Evolutionary conservation across 2,113 vertebrate genomes (phyloP).

Genomic region (Ranitomeya imitator): DNA sequence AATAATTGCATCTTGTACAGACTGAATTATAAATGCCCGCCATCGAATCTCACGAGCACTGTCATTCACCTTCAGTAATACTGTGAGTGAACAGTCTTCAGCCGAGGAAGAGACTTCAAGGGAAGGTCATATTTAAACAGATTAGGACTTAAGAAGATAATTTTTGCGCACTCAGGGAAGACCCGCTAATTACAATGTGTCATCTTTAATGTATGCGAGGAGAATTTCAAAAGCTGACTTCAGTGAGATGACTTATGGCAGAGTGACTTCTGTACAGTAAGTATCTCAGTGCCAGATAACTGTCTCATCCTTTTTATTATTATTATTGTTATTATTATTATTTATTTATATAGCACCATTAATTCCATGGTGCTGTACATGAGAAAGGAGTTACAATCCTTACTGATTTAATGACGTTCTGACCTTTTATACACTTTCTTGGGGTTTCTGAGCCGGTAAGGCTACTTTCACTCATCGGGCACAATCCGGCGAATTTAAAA

Average conservation of each 20-base stretch:
- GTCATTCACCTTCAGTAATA: slow-evolving; percentile 26
- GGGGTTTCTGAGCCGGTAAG: too few relatives aligned
- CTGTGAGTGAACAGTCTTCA: slow-evolving; percentile 30
- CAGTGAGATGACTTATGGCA: slow-evolving; percentile 22
- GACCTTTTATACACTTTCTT: too few relatives aligned
- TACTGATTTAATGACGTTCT: background rate
- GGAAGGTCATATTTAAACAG: slow-evolving; percentile 53
- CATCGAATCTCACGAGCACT: slow-evolving; percentile 21
- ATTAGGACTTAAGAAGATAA: slow-evolving; percentile 51
- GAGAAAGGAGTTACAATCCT: too few relatives aligned
- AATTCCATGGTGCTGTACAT: too few relatives aligned
- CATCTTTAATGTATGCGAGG: slow-evolving; percentile 28
- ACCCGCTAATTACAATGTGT: slow-evolving; percentile 43
- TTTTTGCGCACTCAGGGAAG: slow-evolving; percentile 27
- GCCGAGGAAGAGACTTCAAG: slow-evolving; percentile 40
- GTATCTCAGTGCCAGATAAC: background rate
- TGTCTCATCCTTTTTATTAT: too few relatives aligned
- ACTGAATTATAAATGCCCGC: background rate
- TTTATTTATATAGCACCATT: too few relatives aligned
- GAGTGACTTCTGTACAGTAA: background rate
- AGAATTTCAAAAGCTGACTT: background rate
- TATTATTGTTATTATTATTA: too few relatives aligned
- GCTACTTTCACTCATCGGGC: too few relatives aligned
- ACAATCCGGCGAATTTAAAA: too few relatives aligned
- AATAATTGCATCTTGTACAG: background rate